Percentiles rank a stretch among this genome's conserved stretches.
These are phyloP conservation scores for Stegana nigrithorax DNA, from an alignment of 2,888 invertebrate species.

Conservation along the genomic window DNA sequence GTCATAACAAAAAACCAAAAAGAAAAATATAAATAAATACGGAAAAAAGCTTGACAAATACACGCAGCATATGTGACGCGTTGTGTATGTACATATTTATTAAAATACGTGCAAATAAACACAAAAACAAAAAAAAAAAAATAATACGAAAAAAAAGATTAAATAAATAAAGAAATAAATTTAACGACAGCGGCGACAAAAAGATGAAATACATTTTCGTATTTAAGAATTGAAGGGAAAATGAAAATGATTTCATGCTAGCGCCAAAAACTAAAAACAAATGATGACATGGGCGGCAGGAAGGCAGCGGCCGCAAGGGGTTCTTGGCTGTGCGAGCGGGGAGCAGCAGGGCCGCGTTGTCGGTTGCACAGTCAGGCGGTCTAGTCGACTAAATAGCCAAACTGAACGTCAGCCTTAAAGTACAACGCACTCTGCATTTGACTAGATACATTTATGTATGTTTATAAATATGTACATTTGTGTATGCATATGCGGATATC, in stretches of 20 bases:
- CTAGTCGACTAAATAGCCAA: slow-evolving; percentile 16
- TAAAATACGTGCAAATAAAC: slow-evolving; percentile 22
- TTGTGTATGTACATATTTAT: slow-evolving; percentile 32
- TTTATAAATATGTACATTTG: background rate
- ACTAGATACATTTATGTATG: slow-evolving; percentile 2
- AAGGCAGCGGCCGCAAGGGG: no score
- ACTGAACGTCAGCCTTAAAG: slow-evolving; percentile 10
- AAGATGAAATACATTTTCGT: slow-evolving; percentile 37
- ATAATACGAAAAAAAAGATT: background rate
- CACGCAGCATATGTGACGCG: no score
- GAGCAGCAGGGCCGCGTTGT: no score
- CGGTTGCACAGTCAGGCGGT: background rate
- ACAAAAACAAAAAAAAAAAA: slow-evolving; percentile 25
- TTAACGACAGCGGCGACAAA: slow-evolving; percentile 41
- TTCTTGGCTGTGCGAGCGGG: no score
- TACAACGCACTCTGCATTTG: background rate
- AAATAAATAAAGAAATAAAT: slow-evolving; percentile 37
- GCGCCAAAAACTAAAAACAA: no score
- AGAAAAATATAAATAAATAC: slow-evolving; percentile 32
- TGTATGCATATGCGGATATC: background rate
- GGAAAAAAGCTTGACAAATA: no score
- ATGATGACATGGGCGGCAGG: no score
- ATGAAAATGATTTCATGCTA: slow-evolving; percentile 17
- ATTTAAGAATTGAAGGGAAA: slow-evolving; percentile 41
- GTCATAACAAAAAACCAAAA: slow-evolving; percentile 53